Evolutionary conservation across 2,113 vertebrate genomes (phyloP).

Genomic region (Channa maculata): DNA sequence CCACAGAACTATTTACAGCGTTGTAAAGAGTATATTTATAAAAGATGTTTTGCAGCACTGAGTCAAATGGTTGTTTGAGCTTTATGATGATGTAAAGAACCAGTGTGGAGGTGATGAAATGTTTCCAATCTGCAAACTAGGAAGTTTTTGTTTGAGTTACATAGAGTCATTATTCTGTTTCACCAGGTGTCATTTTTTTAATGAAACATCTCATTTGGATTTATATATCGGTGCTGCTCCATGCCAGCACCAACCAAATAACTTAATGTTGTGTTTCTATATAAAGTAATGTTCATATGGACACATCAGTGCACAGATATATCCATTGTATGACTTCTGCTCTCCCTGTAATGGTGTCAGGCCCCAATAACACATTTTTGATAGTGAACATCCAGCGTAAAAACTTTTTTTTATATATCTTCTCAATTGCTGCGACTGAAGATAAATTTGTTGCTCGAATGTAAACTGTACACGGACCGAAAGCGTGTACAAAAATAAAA

Average conservation of each 20-base stretch:
- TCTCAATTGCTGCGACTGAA: no score
- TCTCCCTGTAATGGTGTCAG: no score
- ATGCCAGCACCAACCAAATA: neutral
- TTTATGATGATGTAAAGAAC: slow-evolving; percentile 5
- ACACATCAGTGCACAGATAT: no score
- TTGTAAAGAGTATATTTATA: slow-evolving; percentile 18
- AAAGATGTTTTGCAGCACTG: neutral
- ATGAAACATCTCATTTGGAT: slow-evolving; percentile 4
- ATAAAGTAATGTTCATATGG: no score
- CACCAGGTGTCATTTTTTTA: slow-evolving; percentile 22
- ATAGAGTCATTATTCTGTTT: slow-evolving; percentile 1
- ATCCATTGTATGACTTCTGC: no score
- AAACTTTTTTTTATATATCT: no score
- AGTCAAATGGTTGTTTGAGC: neutral
- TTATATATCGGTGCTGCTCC: slow-evolving; percentile 2
- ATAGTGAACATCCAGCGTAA: no score
- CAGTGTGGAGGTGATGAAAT: neutral
- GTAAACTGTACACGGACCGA: no score
- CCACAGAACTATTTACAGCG: slow-evolving; percentile 15
- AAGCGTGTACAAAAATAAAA: no score
- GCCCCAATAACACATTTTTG: no score
- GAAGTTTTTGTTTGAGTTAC: neutral
- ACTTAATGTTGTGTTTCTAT: neutral
- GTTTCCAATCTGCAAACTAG: slow-evolving; percentile 10
- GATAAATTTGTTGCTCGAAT: no score